A percentile compares a stretch with the other conserved stretches of the same genome.
These are phyloP conservation scores for Hippocampus kuda DNA, from an alignment of 2,797 vertebrate genomes.

Conservation along the genomic window DNA sequence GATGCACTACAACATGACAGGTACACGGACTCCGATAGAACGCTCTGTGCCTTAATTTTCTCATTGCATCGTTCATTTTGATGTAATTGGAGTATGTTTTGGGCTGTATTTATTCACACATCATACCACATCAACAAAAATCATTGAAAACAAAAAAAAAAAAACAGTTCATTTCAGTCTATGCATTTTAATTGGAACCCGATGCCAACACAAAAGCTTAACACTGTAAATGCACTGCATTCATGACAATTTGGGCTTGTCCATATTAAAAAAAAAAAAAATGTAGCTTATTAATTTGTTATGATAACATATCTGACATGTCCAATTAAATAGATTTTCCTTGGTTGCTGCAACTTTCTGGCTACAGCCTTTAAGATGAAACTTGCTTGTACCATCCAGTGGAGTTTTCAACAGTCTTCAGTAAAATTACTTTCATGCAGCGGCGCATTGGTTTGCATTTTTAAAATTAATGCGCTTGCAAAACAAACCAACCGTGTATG, in stretches of 20 bases:
- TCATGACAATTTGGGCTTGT: background rate
- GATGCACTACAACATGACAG: conserved; percentile 99
- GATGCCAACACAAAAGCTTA: background rate
- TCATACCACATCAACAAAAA: background rate
- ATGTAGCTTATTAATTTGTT: background rate
- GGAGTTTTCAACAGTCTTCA: too few relatives aligned
- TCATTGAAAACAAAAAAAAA: background rate
- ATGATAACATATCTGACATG: background rate
- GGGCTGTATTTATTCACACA: background rate
- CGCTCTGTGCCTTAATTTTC: background rate
- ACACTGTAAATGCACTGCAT: background rate
- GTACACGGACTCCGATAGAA: conserved; percentile 43
- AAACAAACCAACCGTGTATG: too few relatives aligned
- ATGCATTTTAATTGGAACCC: background rate
- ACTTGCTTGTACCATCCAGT: too few relatives aligned
- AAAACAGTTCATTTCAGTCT: too few relatives aligned
- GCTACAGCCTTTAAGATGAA: too few relatives aligned
- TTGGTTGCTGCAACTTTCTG: too few relatives aligned
- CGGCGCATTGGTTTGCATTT: too few relatives aligned
- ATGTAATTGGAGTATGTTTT: background rate
- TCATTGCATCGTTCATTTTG: background rate
- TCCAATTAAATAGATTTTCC: too few relatives aligned
- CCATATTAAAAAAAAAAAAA: background rate
- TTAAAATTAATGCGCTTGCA: too few relatives aligned
- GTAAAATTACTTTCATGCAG: too few relatives aligned